Base-by-base conservation (phyloP, 2,113 vertebrate genomes). In the Cynopterus brachyotis region DNA sequence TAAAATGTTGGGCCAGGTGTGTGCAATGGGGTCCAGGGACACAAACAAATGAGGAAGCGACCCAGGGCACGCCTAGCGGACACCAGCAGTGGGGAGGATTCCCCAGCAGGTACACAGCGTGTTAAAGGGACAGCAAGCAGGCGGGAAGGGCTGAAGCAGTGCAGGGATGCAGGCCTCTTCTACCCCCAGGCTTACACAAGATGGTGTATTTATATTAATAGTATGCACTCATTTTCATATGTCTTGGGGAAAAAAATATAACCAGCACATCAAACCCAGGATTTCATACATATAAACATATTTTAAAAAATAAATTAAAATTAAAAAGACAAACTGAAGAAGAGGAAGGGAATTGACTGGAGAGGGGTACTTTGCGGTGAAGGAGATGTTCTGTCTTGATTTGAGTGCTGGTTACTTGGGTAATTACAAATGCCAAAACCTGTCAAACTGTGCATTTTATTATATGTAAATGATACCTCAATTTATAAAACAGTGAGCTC, bases 291-390 rank as follows among this genome's bases (percentile, higher is more conserved):
- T 20, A 73, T 28, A 95, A 85, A 91, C 62, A 5, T 85, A 20
- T 22, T 66, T 93, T 93, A 47, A 40, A 95, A 96, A 94, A 59
- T 80, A 93, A 75, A 59, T 67, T 90, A 72, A 89, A 89, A 75
- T 75, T 89, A 57, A 92, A 79, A 81, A 75, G 53, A 15, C 28
- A 4, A 90, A 59, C 4, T 59, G 37, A 73, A 30, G n/a, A 24
- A 16, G 35, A 9, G 28, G 20, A 42, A 93, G 11, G 11, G 17
- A 82, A 73, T 2, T 42, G 55, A 70, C 64, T 30, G 8, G 75
- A 57, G 37, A 92, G 42, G 47, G 16, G 17, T 15, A 32, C 47
- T 55, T 28, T 9, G 50, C 8, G 15, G 26, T 16, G 47, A 93
- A 79, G 55, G 32, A 81, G 69, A 70, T 24, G 32, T 60, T 66